These are phyloP conservation scores for Ochropleura plecta DNA, from an alignment of 2,888 invertebrate species.

Conservation along the genomic window DNA sequence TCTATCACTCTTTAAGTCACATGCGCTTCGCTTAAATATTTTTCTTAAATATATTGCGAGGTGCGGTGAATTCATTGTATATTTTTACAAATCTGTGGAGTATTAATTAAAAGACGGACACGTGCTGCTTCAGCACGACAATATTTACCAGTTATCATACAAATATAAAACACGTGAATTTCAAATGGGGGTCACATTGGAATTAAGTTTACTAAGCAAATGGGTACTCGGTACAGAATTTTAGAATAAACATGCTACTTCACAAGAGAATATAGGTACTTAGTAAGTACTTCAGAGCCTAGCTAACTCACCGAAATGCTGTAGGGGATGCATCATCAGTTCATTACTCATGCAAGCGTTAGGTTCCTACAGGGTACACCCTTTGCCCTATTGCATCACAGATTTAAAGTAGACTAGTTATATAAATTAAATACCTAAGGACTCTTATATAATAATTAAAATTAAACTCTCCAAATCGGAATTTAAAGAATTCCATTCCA, in stretches of 20 bases:
- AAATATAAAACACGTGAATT: constrained; percentile 20
- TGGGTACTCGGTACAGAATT: neutral
- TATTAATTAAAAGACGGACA: neutral
- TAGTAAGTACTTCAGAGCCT: neutral
- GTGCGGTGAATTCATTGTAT: too few species aligned
- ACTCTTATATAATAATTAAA: constrained; percentile 12
- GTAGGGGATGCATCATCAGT: neutral
- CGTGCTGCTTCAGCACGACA: neutral
- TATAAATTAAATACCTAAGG: neutral
- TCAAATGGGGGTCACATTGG: constrained; percentile 3
- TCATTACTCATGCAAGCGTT: neutral
- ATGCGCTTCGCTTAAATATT: too few species aligned
- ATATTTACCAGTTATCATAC: neutral
- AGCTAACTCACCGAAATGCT: neutral
- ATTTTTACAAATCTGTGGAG: too few species aligned
- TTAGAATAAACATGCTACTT: neutral
- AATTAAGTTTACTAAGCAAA: neutral
- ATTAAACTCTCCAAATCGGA: constrained; percentile 25
- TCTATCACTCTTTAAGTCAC: too few species aligned
- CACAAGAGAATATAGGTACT: neutral
- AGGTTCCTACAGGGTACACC: neutral
- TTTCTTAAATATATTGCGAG: too few species aligned
- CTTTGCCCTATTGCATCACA: neutral
- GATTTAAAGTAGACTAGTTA: neutral
- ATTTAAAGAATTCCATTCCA: constrained; percentile 38